Evolutionary conservation across 2,113 vertebrate genomes (phyloP).

Genomic region (Eptatretus burgeri): DNA sequence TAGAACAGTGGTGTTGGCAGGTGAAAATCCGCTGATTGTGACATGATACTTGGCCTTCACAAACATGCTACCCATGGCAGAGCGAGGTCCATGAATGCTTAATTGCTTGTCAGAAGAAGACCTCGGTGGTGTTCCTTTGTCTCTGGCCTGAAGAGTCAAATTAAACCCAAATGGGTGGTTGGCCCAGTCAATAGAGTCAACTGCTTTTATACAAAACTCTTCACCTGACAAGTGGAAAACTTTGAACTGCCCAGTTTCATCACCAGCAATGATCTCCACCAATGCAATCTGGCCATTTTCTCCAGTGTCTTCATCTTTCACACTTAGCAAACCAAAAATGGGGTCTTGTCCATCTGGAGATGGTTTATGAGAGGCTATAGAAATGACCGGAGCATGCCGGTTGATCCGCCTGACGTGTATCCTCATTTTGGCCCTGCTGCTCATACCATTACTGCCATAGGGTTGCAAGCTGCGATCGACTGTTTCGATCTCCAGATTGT

Average conservation of each 20-base stretch:
- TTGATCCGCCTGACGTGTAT: constrained; percentile 65
- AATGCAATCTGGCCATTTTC: constrained; percentile 66
- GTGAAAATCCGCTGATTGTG: constrained; percentile 66
- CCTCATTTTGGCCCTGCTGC: constrained; percentile 64
- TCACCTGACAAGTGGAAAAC: constrained; percentile 28
- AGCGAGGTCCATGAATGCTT: constrained; percentile 39
- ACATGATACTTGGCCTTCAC: constrained; percentile 51
- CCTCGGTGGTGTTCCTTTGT: constrained; percentile 57
- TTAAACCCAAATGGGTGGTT: constrained; percentile 64
- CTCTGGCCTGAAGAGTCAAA: constrained; percentile 75
- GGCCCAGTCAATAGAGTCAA: constrained; percentile 44
- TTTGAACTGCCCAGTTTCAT: constrained; percentile 51
- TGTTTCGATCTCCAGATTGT: constrained; percentile 68
- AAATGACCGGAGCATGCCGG: constrained; percentile 39
- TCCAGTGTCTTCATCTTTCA: constrained; percentile 60
- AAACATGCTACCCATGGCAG: constrained; percentile 43
- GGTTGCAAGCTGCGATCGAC: constrained; percentile 81
- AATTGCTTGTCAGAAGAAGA: constrained; percentile 62
- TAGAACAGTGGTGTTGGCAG: constrained; percentile 48
- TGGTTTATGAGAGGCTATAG: constrained; percentile 30
- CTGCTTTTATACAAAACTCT: constrained; percentile 34
- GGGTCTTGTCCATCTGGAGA: constrained; percentile 44
- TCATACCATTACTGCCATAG: constrained; percentile 78
- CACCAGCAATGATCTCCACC: constrained; percentile 55
- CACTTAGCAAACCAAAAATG: constrained; percentile 41